Percentiles rank a stretch among this genome's conserved stretches.
Evolutionary conservation across 1,140 invertebrate species (phyloP).

Genomic region (Temnothorax longispinosus): DNA sequence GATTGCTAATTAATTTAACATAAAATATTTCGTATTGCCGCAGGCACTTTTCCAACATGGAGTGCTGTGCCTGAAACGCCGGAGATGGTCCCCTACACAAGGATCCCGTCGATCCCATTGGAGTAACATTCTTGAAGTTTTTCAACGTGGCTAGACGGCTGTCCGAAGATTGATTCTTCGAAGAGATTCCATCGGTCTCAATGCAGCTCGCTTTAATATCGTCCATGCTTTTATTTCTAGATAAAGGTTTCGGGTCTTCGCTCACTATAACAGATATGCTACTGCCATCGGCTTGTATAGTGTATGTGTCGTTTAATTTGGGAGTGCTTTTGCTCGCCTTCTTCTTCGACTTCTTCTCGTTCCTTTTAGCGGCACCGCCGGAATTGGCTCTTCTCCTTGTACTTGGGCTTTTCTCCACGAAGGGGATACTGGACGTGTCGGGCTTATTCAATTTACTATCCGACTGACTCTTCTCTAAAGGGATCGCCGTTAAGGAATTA

Average conservation of each 20-base stretch:
- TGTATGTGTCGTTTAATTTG: conserved; percentile 80
- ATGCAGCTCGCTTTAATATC: conserved; percentile 77
- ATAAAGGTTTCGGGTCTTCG: conserved; percentile 75
- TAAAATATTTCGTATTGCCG: conserved; percentile 90
- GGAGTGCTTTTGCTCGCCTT: conserved; percentile 82
- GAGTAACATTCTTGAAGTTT: conserved; percentile 47
- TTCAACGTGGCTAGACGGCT: conserved; percentile 43
- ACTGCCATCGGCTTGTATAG: conserved; percentile 71
- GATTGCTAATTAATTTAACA: conserved; percentile 86
- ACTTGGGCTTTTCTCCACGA: conserved; percentile 79
- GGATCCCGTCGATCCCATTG: conserved; percentile 74
- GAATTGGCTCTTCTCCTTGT: conserved; percentile 83
- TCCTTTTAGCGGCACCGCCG: conserved; percentile 80
- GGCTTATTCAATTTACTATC: conserved; percentile 88
- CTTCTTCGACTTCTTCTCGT: conserved; percentile 83
- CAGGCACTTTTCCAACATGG: conserved; percentile 88
- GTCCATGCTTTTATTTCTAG: conserved; percentile 82
- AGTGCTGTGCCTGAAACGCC: conserved; percentile 81
- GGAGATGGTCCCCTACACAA: conserved; percentile 77
- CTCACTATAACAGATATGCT: conserved; percentile 80
- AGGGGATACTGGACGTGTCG: conserved; percentile 70
- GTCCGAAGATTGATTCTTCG: conserved; percentile 44
- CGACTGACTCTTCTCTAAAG: conserved; percentile 89
- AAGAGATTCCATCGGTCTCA: conserved; percentile 56
- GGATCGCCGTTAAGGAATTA: conserved; percentile 77